Conservation (phyloP, 2,797 vertebrate genomes). For the Picus viridis region DNA sequence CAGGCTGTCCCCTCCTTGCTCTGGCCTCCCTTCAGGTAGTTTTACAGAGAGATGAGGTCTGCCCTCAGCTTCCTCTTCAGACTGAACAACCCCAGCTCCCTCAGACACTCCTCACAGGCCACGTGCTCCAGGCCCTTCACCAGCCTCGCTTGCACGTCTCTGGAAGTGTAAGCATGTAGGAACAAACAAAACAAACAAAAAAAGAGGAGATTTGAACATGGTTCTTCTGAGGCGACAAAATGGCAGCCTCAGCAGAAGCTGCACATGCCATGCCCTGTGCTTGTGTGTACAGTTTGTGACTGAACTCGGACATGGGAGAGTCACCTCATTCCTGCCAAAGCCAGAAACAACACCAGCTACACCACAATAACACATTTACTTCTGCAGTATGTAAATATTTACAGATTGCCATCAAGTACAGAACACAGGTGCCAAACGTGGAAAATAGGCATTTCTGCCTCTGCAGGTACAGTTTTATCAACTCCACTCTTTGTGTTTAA, state of each 20-base stretch:
- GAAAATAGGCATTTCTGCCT: constrained; percentile 35
- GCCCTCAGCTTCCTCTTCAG: too few relatives aligned
- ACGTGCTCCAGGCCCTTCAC: too few relatives aligned
- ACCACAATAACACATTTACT: constrained; percentile 12
- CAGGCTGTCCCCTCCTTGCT: too few relatives aligned
- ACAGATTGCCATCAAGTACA: constrained; percentile 33
- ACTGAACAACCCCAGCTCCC: too few relatives aligned
- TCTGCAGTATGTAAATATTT: constrained; percentile 54
- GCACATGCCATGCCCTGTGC: neutral
- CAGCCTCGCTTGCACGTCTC: too few relatives aligned
- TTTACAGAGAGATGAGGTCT: too few relatives aligned
- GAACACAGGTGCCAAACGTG: constrained; percentile 33
- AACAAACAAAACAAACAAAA: neutral
- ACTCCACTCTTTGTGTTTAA: neutral
- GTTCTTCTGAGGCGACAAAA: neutral
- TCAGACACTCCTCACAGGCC: too few relatives aligned
- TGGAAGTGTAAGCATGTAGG: neutral
- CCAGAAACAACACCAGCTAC: constrained; percentile 34
- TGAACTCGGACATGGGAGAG: neutral
- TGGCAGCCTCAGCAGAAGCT: constrained; percentile 19
- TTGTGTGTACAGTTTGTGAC: neutral
- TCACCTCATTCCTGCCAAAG: neutral
- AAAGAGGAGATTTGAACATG: neutral
- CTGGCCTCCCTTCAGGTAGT: too few relatives aligned
- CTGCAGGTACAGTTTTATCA: constrained; percentile 6